Base-by-base conservation (phyloP, 2,888 invertebrate species). In the Herminia tarsipennalis region DNA sequence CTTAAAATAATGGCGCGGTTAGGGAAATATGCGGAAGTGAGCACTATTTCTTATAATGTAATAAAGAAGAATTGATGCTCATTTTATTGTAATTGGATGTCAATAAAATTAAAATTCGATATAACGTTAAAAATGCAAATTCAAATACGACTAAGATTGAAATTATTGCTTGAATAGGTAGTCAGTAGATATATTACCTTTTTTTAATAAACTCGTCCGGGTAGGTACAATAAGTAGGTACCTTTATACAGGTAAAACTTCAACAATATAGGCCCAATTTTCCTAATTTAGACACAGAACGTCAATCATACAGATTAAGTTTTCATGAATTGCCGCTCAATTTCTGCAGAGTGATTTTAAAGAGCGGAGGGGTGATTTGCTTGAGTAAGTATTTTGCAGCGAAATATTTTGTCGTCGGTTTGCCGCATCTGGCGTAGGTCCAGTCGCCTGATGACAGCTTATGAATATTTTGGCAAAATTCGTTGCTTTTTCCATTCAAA, bases 401-500 rank as follows among this genome's bases (percentile, higher is more conserved):
- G 83, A 81, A 85, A 88, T 87, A 87, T 88, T 90, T 88, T 83
- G 89, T 86, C 86, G 83, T 83, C 76, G 81, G 86, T 80, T 81
- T 73, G 73, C 87, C 87, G 81, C 88, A 88, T 81, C 89, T 91
- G 90, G 90, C 90, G 83, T 66, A 63, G 79, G 89, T 89, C 90
- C 90, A 91, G 90, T 87, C 82, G 84, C 79, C 72, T 86, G 89
- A 89, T 90, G 90, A 89, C 90, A 90, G 88, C 88, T 88, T 89
- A 90, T 90, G 90, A 91, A 91, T 90, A 89, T 90, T 90, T 86
- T 87, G 88, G 83, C 88, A 81, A 84, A 88, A 86, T 81, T 81
- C 81, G 63, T 75, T 62, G 82, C 80, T 75, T 84, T 77, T 78
- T 78, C 82, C 74, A 80, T 76, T 78, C 76, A 67, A 73, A 73